Evolutionary conservation across 2,888 invertebrate genomes (phyloP), one percentile per base, ranked within the genome.

Genomic region (Hipparchia semele): DNA sequence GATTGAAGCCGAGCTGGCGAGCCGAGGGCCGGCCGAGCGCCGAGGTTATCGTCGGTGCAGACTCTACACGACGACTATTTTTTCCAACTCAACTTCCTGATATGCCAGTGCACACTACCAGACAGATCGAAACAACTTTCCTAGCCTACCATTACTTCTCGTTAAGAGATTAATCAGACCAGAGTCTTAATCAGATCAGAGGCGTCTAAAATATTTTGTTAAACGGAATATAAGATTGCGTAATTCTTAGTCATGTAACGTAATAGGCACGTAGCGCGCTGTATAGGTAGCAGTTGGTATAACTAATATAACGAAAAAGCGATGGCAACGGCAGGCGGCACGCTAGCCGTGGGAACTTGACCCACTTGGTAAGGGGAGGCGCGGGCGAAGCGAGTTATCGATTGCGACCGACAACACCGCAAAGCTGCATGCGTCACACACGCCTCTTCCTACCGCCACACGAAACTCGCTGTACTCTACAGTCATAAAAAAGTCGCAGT

Each of bases 291-390:
- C 39, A 39, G 39, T 39, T 4, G 39, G 5, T 39, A 7, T 49
- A 7, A 61, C 13, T 67, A 70, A 13, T 33, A 69, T 72, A 77
- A 73, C 74, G 77, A 77, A 79, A 80, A 78, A 79, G 78, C 79
- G 80, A 77, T 79, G 80, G 80, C 80, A 81, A 80, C 81, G 80
- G 81, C 80, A 80, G 81, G 83, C 86, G 84, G 84, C 86, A 84
- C 86, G 90, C 86, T 87, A 85, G 89, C 86, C 89, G 87, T 88
- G 91, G 86, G 92, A 93, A 91, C 93, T 93, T 93, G 93, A 93
- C 93, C 93, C 87, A 93, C 89, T 91, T 91, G 88, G 85, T 80
- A 83, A 78, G 86, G 84, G 83, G 86, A 82, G 84, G 82, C 83
- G 87, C 86, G 86, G 85, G 86, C 84, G 87, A 87, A 85, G 85